Conservation (phyloP, 92 coral and sea anemone species). For the Epizoanthus scotinus region DNA sequence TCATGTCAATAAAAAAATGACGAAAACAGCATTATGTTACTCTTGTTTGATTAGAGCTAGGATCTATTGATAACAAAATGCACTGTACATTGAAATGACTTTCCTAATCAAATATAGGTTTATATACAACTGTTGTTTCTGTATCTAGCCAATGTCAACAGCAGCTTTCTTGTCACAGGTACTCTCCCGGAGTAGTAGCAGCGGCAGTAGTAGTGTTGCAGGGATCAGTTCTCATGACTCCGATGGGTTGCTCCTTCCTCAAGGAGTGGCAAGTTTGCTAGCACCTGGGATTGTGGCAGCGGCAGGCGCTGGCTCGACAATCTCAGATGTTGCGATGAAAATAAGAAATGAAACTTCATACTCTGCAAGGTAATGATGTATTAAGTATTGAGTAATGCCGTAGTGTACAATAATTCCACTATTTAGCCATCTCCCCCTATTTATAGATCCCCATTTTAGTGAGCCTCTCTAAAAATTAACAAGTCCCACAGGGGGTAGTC, state of each 20-base stretch:
- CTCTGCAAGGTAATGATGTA: constrained; percentile 38
- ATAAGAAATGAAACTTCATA: constrained; percentile 31
- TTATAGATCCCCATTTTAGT: too few relatives aligned
- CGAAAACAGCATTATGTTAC: too few relatives aligned
- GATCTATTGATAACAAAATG: too few relatives aligned
- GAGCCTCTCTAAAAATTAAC: not conserved
- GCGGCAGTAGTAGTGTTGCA: constrained; percentile 79
- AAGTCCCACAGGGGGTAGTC: too few relatives aligned
- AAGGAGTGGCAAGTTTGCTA: constrained; percentile 52
- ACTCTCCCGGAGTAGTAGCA: constrained; percentile 78
- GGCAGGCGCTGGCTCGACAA: constrained; percentile 49
- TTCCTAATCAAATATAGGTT: too few relatives aligned
- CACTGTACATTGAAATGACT: too few relatives aligned
- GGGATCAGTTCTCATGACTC: constrained; percentile 72
- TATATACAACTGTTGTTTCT: not conserved
- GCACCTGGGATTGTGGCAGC: constrained; percentile 72
- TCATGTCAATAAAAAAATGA: too few relatives aligned
- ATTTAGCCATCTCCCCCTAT: too few relatives aligned
- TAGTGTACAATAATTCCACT: not conserved
- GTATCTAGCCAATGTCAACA: not conserved
- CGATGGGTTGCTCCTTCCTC: constrained; percentile 56
- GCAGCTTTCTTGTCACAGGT: constrained; percentile 14
- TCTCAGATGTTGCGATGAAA: constrained; percentile 43
- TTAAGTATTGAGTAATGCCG: not conserved
- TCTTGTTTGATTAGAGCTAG: too few relatives aligned